Evolutionary conservation across 1,140 invertebrate genomes (phyloP), one percentile per base, ranked within the genome.

Genomic region (Gonatopus flavifemur): DNA sequence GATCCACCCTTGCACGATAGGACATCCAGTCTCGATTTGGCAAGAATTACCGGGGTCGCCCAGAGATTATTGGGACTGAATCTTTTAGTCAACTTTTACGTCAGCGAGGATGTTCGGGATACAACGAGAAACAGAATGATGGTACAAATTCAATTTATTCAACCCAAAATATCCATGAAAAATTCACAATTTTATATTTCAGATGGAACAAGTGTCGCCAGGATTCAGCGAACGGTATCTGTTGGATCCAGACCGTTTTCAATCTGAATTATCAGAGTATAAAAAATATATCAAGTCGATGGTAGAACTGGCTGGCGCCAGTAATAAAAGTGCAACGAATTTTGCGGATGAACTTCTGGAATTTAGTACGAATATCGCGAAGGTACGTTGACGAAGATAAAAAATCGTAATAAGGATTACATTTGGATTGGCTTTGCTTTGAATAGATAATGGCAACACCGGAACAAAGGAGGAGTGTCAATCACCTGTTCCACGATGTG

Each of bases 381-480:
- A 81, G 73, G 84, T 85, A 62, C 64, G 49, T 28, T 6, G 33
- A 6, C 25, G 12, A 28, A 12, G 25, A 28, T 6, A 28, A 12
- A 28, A 28, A 28, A 12, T 7, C 12, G 6, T 12, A 28, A 12
- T 6, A 6, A 28, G 25, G 25, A 28, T 28, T 28, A 6, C 25
- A 7, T 28, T 28, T 7, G 12, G 12, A 28, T 28, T 28, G 6
- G 25, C 12, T 28, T 12, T 6, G 12, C n/a, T n/a, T n/a, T n/a
- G n/a, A n/a, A n/a, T 65, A 90, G 86, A 87, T 90, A 48, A 88
- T 88, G 70, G 85, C 84, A 1, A 87, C 89, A 1, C 76, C 83
- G 19, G 86, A 88, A 58, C 78, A 88, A 19, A 75, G 87, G 15
- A 72, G 87, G 51, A 87, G 89, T 61, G 82, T 83, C 15, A 85